Evolutionary conservation across 2,113 vertebrate species (phyloP).

Genomic region (Dipodomys merriami): DNA sequence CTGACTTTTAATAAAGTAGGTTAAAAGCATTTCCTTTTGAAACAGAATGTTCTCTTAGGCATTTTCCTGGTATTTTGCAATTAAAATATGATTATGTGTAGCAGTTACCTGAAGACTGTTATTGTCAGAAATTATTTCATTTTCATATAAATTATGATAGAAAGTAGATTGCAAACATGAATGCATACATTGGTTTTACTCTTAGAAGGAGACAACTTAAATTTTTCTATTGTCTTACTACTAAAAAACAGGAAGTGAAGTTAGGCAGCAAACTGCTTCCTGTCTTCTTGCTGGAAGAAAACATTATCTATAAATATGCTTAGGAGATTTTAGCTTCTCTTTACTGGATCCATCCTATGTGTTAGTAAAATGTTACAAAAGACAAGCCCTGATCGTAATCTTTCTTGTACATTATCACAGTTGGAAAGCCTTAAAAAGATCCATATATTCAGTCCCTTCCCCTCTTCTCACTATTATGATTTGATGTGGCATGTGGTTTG

Average conservation of each 20-base stretch:
- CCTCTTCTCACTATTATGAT: conserved; percentile 19
- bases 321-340: conserved; percentile 14
- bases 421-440: conserved; percentile 48
- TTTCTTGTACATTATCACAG: neutral
- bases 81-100: conserved; percentile 57
- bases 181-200: conserved; percentile 50
- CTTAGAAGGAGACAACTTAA: conserved; percentile 25
- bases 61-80: conserved; percentile 43
- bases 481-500: neutral
- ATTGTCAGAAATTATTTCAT: conserved; percentile 56
- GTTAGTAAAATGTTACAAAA: conserved; percentile 20
- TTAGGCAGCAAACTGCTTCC: conserved; percentile 62
- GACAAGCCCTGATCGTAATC: neutral
- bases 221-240: conserved; percentile 42
- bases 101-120: conserved; percentile 43
- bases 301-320: conserved; percentile 8
- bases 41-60: conserved; percentile 56
- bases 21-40: conserved; percentile 71
- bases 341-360: neutral
- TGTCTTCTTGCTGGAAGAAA: conserved; percentile 63
- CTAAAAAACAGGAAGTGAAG: conserved; percentile 68
- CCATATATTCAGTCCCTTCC: neutral
- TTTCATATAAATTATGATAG: conserved; percentile 18
- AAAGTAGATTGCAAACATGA: conserved; percentile 8
- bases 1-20: conserved; percentile 48